Percentiles rank a stretch among this genome's conserved stretches.
Conservation (phyloP, 2,113 vertebrate genomes). For the Podarcis muralis region DNA sequence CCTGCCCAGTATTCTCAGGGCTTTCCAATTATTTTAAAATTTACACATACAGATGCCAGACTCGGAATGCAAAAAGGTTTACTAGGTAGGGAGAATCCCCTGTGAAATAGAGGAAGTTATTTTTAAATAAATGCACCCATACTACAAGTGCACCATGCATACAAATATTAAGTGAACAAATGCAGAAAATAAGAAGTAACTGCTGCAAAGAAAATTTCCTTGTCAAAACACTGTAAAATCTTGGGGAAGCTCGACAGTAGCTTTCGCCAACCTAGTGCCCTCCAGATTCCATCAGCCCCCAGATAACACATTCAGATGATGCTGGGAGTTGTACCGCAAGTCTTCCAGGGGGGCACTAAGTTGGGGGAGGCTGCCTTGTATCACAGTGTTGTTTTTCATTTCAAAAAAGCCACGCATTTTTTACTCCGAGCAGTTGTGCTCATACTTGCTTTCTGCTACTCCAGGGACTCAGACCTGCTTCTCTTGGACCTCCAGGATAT, state of each 20-base stretch:
- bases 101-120: neutral
- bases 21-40: neutral
- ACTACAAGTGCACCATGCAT: neutral
- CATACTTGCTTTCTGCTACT: neutral
- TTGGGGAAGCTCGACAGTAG: too few species aligned
- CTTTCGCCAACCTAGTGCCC: too few species aligned
- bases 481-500: constrained; percentile 92
- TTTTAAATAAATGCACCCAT: too few species aligned
- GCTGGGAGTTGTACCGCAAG: neutral
- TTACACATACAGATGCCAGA: neutral
- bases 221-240: too few species aligned
- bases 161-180: neutral
- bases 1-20: too few species aligned
- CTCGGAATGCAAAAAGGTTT: neutral
- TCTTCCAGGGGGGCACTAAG: too few species aligned
- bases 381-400: neutral
- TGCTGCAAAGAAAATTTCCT: too few species aligned
- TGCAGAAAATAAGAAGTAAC: neutral
- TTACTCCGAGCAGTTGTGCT: neutral
- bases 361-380: too few species aligned
- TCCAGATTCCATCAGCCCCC: neutral
- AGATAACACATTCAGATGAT: neutral
- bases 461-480: constrained; percentile 90
- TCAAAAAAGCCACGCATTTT: neutral
- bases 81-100: too few species aligned